Base-by-base conservation (phyloP, 2,113 vertebrate genomes). In the Panthera leo region DNA sequence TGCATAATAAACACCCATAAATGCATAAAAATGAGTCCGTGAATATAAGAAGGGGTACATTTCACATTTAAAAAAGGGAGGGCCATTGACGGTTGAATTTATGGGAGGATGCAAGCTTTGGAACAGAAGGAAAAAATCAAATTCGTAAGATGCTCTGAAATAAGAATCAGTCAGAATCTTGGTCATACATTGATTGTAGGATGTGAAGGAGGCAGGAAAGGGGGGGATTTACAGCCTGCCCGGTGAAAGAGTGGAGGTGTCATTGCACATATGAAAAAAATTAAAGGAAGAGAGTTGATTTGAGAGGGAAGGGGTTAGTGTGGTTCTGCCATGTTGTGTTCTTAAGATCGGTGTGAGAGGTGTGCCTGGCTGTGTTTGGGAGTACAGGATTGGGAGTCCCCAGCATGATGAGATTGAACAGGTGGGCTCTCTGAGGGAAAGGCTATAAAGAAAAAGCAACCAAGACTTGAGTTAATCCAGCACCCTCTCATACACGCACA, bases 41-140 rank as follows among this genome's bases (percentile, higher is more conserved):
- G n/a, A 75, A 18, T 55, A 42, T 14, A 58, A 67, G 36, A 18
- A 34, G 58, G 78, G 8, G 15, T 53, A 7, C 5, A 55, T 23
- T 29, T 42, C 39, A 97, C 19, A 48, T 89, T 92, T 95, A 55
- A 75, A 73, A 95, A 68, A 71, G 11, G 51, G 16, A 94, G 58
- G 21, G 25, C 39, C 15, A 15, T 25, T 93, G 70, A 68, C 71
- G 2, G 19, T 83, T 93, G 76, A 83, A 42, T 10, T 55, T 89
- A 23, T 39, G 91, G 34, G 61, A 76, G 31, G 23, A 82, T 42
- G 29, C 48, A 85, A 79, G 27, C 11, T 70, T 95, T 89, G 36
- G 53, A 36, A 36, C 65, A 18, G 70, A n/a, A 96, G 45, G n/a
- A 58, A 84, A 53, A 76, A 92, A 51, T 42, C 45, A 76, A 75